Evolutionary conservation across 1,140 invertebrate species (phyloP).

Genomic region (Battus philenor): DNA sequence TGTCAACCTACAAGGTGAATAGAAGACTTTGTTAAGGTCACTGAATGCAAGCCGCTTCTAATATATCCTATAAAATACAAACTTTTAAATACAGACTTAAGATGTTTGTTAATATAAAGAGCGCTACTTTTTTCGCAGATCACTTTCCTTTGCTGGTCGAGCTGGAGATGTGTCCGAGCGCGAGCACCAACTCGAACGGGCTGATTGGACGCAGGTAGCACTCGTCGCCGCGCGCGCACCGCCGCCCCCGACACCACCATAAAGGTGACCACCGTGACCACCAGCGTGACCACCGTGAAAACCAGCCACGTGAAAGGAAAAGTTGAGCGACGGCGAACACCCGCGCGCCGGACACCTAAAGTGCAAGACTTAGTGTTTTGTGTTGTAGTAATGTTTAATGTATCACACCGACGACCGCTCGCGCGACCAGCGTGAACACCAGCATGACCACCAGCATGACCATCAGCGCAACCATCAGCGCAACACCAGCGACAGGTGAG

Average conservation of each 20-base stretch:
- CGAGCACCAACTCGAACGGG: slow-evolving; percentile 76
- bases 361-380: neutral
- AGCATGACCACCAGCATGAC: too few relatives aligned
- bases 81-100: too few relatives aligned
- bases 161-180: slow-evolving; percentile 86
- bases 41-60: too few relatives aligned
- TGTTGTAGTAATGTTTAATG: neutral
- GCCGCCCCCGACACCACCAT: slow-evolving; percentile 21
- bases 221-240: slow-evolving; percentile 24
- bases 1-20: too few relatives aligned
- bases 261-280: slow-evolving; percentile 12
- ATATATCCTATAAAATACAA: too few relatives aligned
- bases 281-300: slow-evolving; percentile 7
- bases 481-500: too few relatives aligned
- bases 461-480: too few relatives aligned
- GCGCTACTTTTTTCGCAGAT: too few relatives aligned
- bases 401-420: neutral
- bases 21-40: too few relatives aligned
- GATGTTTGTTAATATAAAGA: too few relatives aligned
- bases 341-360: slow-evolving; percentile 3
- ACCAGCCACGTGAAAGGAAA: neutral
- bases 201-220: slow-evolving; percentile 79
- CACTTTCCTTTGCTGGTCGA: slow-evolving; percentile 97
- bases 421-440: too few relatives aligned
- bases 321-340: slow-evolving; percentile 2